Conservation (phyloP, 2,888 invertebrate genomes). For the Catocala fraxini region DNA sequence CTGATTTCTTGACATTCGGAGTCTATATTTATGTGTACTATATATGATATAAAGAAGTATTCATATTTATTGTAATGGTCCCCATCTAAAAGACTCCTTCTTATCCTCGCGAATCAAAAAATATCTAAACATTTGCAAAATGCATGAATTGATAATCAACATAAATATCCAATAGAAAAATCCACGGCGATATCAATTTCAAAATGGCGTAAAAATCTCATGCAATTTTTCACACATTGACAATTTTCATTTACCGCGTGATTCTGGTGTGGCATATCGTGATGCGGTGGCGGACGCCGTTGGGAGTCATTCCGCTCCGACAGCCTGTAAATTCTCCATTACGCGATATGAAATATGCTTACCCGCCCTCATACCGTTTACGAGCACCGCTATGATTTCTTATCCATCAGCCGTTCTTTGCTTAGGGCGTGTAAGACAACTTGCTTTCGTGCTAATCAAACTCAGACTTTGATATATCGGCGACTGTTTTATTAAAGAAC, state of each 20-base stretch:
- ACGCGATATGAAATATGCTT: slow-evolving; percentile 87
- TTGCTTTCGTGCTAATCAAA: slow-evolving; percentile 44
- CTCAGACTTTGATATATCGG: slow-evolving; percentile 22
- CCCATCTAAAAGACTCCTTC: no score
- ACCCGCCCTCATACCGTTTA: slow-evolving; percentile 70
- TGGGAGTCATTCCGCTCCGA: slow-evolving; percentile 86
- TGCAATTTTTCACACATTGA: slow-evolving; percentile 8
- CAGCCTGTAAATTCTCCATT: slow-evolving; percentile 88
- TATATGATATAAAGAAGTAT: no score
- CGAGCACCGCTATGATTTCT: slow-evolving; percentile 69
- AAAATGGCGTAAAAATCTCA: neutral
- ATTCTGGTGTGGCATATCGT: slow-evolving; percentile 42
- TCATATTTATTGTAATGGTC: no score
- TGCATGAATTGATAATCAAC: no score
- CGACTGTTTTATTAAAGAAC: slow-evolving; percentile 9
- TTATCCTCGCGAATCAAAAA: neutral
- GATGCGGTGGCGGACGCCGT: slow-evolving; percentile 72
- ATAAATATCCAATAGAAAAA: no score
- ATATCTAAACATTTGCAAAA: neutral
- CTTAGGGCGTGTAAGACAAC: slow-evolving; percentile 44
- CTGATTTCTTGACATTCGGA: no score
- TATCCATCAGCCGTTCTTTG: slow-evolving; percentile 61
- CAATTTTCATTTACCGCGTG: slow-evolving; percentile 57
- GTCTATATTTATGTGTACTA: no score
- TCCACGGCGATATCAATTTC: neutral